phyloP scores from a whole-genome alignment of 1,140 invertebrate genomes.

The Drosophila burlai region DNA sequence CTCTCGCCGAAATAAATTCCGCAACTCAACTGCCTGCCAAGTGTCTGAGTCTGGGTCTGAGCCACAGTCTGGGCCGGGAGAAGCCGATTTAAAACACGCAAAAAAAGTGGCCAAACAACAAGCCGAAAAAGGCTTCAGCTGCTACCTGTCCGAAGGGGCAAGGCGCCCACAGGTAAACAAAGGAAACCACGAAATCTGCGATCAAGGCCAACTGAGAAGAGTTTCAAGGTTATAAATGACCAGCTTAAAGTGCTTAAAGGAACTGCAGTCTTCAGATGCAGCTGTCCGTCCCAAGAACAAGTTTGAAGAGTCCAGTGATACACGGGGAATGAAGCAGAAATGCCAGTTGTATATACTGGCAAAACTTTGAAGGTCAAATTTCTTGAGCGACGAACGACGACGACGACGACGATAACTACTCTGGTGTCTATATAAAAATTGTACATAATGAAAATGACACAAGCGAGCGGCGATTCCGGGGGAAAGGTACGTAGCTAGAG shows the following conservation, averaged over 20 bases:
- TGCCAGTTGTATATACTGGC: constrained; percentile 19
- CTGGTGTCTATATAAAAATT: constrained; percentile 38
- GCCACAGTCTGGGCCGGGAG: constrained; percentile 17
- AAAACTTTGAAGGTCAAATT: constrained; percentile 61
- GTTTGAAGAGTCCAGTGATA: constrained; percentile 42
- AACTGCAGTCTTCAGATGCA: constrained; percentile 45
- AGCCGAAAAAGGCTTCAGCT: constrained; percentile 45
- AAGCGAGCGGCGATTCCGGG: background rate
- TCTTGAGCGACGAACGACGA: constrained; percentile 27
- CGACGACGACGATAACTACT: constrained; percentile 21
- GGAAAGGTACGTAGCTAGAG: background rate
- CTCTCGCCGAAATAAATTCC: constrained; percentile 24
- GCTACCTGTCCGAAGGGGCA: constrained; percentile 20
- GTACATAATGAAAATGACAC: constrained; percentile 37
- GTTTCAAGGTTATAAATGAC: constrained; percentile 78
- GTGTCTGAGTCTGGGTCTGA: constrained; percentile 16
- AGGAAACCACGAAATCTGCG: constrained; percentile 25
- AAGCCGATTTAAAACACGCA: constrained; percentile 17
- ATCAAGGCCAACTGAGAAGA: constrained; percentile 73
- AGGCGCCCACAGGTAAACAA: constrained; percentile 32
- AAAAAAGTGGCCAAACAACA: constrained; percentile 56
- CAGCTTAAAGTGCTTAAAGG: constrained; percentile 52
- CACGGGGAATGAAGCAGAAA: constrained; percentile 15
- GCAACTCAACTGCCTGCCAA: constrained; percentile 39
- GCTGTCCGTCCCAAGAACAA: constrained; percentile 38